Evolutionary conservation across 2,113 vertebrate species (phyloP), one percentile per base, ranked within the genome.

Genomic region (Hippoglossus stenolepis): DNA sequence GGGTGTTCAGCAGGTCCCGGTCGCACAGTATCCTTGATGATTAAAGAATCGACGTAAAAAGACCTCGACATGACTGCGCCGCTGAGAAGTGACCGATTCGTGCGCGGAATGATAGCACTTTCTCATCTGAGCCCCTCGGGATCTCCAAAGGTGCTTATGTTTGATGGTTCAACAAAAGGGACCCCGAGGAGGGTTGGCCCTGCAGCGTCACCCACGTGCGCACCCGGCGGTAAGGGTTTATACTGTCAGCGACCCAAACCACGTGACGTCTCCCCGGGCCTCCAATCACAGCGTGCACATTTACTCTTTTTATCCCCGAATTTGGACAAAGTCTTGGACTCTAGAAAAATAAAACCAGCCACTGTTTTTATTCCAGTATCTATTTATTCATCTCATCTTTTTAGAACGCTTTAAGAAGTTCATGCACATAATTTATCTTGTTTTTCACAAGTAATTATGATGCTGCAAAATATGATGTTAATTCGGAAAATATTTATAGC

Each of bases 21-120:
- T 85, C 96, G 91, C 61, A 95, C 94, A n/a, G 96, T 92, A 77
- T 99, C 98, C 94, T 99, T 99, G 93, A 99, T 95, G 85, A 99
- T 99, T 85, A 99, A 94, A 77, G 98, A 99, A 85, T 99, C 98
- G 21, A 99, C 98, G 86, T 99, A 99, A 92, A 99, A 99, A 74
- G 98, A 99, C 80, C 97, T 96, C 78, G 98, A 99, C 98, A 99
- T 99, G 93, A 73, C 61, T 88, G 89, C 64, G 77, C 56, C 40
- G 87, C 68, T 72, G 82, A 75, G 60, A 54, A 40, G 75, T 70
- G 64, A 59, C 69, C 74, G 75, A 61, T 80, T 75, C 58, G 75
- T 77, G 89, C 40, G 75, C 70, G 74, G 35, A 88, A 79, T 67
- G 91, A 84, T 81, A 58, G 82, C 82, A 70, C 87, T 75, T 87